Percentiles rank a stretch among this genome's conserved stretches.
Evolutionary conservation across 2,888 invertebrate genomes (phyloP).

Genomic region (Hedya salicella): DNA sequence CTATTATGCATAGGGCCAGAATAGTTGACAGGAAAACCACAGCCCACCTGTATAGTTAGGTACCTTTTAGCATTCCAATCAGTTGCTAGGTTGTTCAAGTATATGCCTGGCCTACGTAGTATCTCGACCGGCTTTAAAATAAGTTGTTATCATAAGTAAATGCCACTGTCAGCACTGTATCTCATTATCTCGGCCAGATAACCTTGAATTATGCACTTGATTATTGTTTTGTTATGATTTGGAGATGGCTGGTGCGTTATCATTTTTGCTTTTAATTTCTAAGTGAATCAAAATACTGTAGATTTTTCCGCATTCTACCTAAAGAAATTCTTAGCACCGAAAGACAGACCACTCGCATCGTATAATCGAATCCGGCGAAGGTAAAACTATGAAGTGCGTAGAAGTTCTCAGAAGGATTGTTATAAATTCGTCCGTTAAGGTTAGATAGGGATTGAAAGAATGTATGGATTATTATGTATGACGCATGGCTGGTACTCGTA

Average conservation of each 20-base stretch:
- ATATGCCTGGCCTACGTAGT: constrained; percentile 24
- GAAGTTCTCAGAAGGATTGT: no score
- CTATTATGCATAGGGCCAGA: neutral
- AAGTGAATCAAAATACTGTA: neutral
- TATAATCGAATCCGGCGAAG: no score
- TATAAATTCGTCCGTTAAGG: no score
- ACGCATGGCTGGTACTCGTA: no score
- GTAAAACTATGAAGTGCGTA: no score
- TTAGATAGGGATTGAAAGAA: no score
- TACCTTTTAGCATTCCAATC: neutral
- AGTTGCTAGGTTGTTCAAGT: constrained; percentile 16
- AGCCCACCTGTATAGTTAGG: neutral
- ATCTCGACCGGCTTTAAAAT: constrained; percentile 27
- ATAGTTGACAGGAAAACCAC: neutral
- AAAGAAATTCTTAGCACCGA: neutral
- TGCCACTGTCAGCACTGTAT: constrained; percentile 36
- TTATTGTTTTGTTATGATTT: constrained; percentile 36
- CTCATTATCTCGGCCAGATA: constrained; percentile 59
- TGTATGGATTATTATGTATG: no score
- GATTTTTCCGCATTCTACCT: neutral
- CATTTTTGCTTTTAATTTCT: neutral
- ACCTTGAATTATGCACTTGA: constrained; percentile 58
- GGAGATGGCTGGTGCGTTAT: neutral
- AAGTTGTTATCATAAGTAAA: constrained; percentile 49
- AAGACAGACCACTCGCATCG: no score